Percentiles rank a stretch among this genome's conserved stretches.
Conservation (phyloP, 2,888 invertebrate species). For the Aspidapion aeneum region DNA sequence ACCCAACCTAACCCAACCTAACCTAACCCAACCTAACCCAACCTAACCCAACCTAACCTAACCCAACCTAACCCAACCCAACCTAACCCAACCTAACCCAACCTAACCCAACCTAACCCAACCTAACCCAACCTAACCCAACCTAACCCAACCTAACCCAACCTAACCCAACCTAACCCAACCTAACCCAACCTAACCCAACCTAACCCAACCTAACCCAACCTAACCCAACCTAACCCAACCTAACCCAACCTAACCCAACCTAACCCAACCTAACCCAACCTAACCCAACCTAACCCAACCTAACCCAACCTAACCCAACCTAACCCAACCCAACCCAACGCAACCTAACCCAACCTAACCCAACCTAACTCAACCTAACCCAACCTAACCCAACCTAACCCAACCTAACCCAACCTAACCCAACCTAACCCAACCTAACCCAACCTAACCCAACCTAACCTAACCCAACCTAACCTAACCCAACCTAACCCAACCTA, state of each 20-base stretch:
- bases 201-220: constrained; percentile 16
- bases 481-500: constrained; percentile 13
- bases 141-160: constrained; percentile 19
- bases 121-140: constrained; percentile 19
- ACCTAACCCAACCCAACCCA: constrained; percentile 9
- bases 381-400: constrained; percentile 4
- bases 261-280: background rate
- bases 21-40: constrained; percentile 18
- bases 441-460: constrained; percentile 19
- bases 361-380: constrained; percentile 8
- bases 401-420: constrained; percentile 4
- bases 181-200: constrained; percentile 18
- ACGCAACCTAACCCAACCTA: constrained; percentile 8
- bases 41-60: constrained; percentile 18
- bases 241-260: constrained; percentile 5
- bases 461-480: constrained; percentile 12
- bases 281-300: constrained; percentile 4
- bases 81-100: constrained; percentile 18
- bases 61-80: constrained; percentile 18
- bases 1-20: constrained; percentile 15
- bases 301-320: background rate
- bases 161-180: constrained; percentile 20
- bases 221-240: constrained; percentile 9
- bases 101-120: constrained; percentile 18
- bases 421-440: constrained; percentile 11